A percentile compares a stretch with the other conserved stretches of the same genome.
Conservation (phyloP, 2,113 vertebrate species). For the Mesoclemmys tuberculata region DNA sequence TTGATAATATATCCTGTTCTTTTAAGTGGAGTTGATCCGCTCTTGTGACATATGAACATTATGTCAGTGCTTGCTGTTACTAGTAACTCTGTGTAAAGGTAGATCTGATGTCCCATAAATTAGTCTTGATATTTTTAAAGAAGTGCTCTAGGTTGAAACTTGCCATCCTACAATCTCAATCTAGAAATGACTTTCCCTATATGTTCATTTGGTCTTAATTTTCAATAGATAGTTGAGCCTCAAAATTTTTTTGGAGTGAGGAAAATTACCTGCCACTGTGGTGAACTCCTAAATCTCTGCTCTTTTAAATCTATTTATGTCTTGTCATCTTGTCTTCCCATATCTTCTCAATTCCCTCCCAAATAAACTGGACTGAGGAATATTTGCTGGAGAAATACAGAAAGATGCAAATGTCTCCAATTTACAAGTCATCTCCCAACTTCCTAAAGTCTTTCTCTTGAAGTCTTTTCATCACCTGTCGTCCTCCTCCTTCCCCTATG, state of each 20-base stretch:
- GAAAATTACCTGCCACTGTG: rapidly evolving
- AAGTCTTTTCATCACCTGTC: too few relatives aligned
- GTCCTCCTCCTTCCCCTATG: background rate
- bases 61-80: background rate
- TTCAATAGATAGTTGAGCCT: rapidly evolving
- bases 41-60: background rate
- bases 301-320: background rate
- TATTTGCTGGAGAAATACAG: background rate
- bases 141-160: background rate
- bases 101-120: background rate
- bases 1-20: background rate
- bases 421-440: background rate
- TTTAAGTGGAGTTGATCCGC: background rate
- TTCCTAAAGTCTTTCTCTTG: background rate
- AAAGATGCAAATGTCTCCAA: background rate
- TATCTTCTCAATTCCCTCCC: background rate
- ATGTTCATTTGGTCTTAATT: background rate
- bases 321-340: background rate
- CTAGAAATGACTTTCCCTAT: background rate
- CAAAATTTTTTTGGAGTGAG: background rate
- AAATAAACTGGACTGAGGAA: background rate
- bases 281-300: background rate
- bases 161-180: background rate
- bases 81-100: background rate
- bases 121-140: background rate